Base-by-base conservation (phyloP, 2,797 vertebrate genomes). In the Todus mexicanus region DNA sequence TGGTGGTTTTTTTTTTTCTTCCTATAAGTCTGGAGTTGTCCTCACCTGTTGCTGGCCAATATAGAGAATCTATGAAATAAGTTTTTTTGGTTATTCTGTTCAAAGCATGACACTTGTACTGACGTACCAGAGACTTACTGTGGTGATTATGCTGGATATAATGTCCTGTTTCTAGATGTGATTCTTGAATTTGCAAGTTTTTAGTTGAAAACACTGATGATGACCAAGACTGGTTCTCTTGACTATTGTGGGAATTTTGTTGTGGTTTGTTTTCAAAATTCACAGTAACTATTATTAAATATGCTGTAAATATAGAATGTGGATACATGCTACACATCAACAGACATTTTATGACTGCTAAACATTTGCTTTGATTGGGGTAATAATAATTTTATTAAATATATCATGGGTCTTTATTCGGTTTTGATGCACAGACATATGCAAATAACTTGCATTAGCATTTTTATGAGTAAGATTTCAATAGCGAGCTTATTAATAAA, bases 391-490 rank as follows among this genome's bases (percentile, higher is more conserved):
- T 74, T 87, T 92, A 72, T 94, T 93, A 69, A 93, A 87, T 91
- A 38, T 33, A 91, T 74, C 11, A 33, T 76, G 54, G 48, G 17
- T 60, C 59, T 93, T 89, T 73, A 45, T 56, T 81, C 33, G 57
- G 38, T 91, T 95, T 88, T 83, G 53, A 84, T 85, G 69, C 60
- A 71, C 33, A 82, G 90, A 76, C n/a, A 27, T 57, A 96, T 93
- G 91, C 79, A 95, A 95, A 96, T 93, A 89, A 84, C 65, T 78
- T 66, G 15, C 9, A 92, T 96, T 96, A 93, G 88, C 92, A 94
- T 93, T 93, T 92, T 96, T 94, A 93, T 88, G 90, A 89, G 60
- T 92, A 72, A 93, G 47, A 92, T 94, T 96, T 96, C 82, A 95
- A 77, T 92, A 43, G 50, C 75, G 95, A 92, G 37, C 84, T 84